These are phyloP conservation scores for Daubentonia madagascariensis DNA, from an alignment of 2,113 vertebrate species.

Conservation along the genomic window DNA sequence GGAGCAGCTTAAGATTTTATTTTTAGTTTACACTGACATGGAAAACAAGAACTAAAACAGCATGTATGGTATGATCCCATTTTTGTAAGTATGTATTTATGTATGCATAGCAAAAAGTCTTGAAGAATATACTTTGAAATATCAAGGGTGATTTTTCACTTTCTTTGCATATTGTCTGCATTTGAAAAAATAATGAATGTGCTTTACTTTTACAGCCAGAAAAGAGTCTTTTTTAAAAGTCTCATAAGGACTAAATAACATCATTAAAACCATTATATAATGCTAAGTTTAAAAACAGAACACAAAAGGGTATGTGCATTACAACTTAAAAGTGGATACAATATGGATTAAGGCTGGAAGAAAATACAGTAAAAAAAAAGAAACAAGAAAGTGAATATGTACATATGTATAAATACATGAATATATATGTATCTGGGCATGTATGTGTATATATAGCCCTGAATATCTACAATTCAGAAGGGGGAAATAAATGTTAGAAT, in stretches of 20 bases:
- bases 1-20: too few relatives aligned
- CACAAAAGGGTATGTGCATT: neutral
- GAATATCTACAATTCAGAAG: neutral
- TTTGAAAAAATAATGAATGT: neutral
- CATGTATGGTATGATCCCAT: neutral
- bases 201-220: neutral
- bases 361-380: neutral
- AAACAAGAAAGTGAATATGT: neutral
- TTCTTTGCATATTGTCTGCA: neutral
- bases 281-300: neutral
- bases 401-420: neutral
- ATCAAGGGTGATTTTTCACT: neutral
- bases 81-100: neutral
- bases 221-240: neutral
- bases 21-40: too few relatives aligned
- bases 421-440: neutral
- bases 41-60: neutral
- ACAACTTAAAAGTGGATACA: neutral
- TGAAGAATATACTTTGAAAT: neutral
- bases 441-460: neutral
- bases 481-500: neutral
- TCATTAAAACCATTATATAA: neutral
- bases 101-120: neutral
- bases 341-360: neutral
- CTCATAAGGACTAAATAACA: slow-evolving; percentile 9